Percentiles rank a stretch among this genome's conserved stretches.
These are phyloP conservation scores for Tolmerus cingulatus DNA, from an alignment of 2,888 invertebrate genomes.

Conservation along the genomic window DNA sequence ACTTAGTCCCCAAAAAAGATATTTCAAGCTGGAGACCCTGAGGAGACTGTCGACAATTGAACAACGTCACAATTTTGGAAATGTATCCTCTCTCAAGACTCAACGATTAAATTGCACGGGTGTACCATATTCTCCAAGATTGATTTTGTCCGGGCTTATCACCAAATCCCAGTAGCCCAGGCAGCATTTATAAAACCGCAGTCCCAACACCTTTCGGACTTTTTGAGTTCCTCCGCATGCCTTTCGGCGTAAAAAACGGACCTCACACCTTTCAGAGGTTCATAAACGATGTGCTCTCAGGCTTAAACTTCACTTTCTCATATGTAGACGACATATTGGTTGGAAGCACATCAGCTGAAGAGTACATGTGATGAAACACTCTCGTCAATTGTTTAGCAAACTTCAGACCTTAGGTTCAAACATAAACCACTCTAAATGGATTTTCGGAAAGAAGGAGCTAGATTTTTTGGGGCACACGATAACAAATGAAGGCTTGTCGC, in stretches of 20 bases:
- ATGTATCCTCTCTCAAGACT: conserved; percentile 27
- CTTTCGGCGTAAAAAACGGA: conserved; percentile 53
- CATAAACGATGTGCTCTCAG: conserved; percentile 50
- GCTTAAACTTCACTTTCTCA: conserved; percentile 49
- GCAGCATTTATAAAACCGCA: conserved; percentile 55
- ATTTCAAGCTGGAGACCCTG: conserved; percentile 39
- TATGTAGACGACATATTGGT: conserved; percentile 53
- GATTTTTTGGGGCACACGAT: neutral
- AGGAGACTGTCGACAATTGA: conserved; percentile 6
- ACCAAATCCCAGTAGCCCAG: conserved; percentile 55
- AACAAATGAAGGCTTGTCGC: neutral
- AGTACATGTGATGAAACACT: conserved; percentile 49
- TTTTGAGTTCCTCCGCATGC: conserved; percentile 54
- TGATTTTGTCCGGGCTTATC: conserved; percentile 54
- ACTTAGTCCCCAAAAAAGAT: too few species aligned
- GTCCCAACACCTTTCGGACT: conserved; percentile 56
- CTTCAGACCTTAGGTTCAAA: conserved; percentile 49
- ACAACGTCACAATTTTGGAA: conserved; percentile 18
- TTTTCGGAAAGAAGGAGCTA: neutral
- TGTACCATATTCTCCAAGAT: conserved; percentile 49
- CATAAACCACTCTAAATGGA: conserved; percentile 48
- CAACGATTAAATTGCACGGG: neutral
- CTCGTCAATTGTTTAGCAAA: conserved; percentile 45
- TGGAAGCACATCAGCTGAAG: conserved; percentile 45
- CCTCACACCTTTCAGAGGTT: conserved; percentile 55